These are phyloP conservation scores for Bubo blakistoni DNA, from an alignment of 2,113 vertebrate species.

Conservation along the genomic window DNA sequence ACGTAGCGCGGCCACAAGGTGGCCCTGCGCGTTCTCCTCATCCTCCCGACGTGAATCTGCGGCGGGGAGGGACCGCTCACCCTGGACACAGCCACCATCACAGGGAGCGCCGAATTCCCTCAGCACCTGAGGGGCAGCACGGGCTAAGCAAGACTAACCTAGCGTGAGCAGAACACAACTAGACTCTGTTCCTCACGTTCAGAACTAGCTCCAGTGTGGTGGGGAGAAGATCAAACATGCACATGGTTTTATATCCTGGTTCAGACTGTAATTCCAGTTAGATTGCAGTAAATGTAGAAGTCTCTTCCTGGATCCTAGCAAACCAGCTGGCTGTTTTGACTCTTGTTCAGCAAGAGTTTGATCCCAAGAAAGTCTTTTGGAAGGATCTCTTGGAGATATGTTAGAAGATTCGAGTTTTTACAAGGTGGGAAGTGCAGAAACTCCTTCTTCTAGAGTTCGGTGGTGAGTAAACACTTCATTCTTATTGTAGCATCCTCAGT, in stretches of 20 bases:
- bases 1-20: not conserved
- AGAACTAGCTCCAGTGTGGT: not conserved
- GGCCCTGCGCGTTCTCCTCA: slow-evolving; percentile 8
- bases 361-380: not conserved
- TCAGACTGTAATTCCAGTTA: slow-evolving; percentile 36
- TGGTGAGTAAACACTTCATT: slow-evolving; percentile 88
- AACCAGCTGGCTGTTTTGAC: not conserved
- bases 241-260: not conserved
- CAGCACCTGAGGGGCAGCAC: not conserved
- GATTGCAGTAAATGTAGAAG: not conserved
- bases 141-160: not conserved
- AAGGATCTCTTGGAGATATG: not conserved
- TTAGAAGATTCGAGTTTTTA: not conserved
- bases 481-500: slow-evolving; percentile 66
- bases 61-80: not conserved
- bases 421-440: not conserved
- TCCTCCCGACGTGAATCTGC: not conserved
- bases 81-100: not conserved
- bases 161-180: not conserved
- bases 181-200: not conserved
- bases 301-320: slow-evolving; percentile 16
- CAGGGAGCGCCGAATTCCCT: not conserved
- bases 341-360: not conserved
- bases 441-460: slow-evolving; percentile 83
- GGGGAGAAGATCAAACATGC: not conserved